phyloP scores from a whole-genome alignment of 2,113 vertebrate genomes.

The Phoenicopterus ruber region DNA sequence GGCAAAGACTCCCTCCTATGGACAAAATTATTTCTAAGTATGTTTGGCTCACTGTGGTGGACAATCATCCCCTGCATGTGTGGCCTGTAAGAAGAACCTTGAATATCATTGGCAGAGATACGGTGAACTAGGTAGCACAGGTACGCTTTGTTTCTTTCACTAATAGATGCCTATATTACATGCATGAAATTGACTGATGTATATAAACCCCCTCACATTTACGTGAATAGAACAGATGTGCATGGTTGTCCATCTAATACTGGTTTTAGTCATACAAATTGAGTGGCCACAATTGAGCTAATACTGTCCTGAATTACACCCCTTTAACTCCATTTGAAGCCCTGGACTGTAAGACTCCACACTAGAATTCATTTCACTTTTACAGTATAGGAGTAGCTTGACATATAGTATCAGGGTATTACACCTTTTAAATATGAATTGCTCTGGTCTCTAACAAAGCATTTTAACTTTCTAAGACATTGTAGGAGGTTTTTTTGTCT shows the following conservation, averaged over 20 bases:
- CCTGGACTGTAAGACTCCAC: background rate
- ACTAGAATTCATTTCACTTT: background rate
- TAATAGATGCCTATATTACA: background rate
- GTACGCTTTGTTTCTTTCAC: background rate
- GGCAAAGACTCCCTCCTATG: background rate
- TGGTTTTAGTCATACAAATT: background rate
- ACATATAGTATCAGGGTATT: background rate
- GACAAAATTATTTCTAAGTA: background rate
- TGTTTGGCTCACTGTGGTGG: background rate
- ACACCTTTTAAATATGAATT: background rate
- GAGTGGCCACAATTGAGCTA: background rate
- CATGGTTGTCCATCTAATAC: background rate
- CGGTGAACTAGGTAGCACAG: background rate
- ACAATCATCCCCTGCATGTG: rapidly evolving
- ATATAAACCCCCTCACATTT: background rate
- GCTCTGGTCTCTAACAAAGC: background rate
- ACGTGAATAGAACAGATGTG: background rate
- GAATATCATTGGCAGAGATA: background rate
- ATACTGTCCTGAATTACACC: background rate
- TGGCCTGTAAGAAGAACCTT: background rate
- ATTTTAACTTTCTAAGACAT: background rate
- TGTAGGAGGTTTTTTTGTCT: background rate
- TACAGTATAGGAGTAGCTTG: background rate
- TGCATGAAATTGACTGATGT: background rate
- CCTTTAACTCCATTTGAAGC: background rate